Evolutionary conservation across 2,797 vertebrate species (phyloP).

Genomic region (Enteromius paludinosus): DNA sequence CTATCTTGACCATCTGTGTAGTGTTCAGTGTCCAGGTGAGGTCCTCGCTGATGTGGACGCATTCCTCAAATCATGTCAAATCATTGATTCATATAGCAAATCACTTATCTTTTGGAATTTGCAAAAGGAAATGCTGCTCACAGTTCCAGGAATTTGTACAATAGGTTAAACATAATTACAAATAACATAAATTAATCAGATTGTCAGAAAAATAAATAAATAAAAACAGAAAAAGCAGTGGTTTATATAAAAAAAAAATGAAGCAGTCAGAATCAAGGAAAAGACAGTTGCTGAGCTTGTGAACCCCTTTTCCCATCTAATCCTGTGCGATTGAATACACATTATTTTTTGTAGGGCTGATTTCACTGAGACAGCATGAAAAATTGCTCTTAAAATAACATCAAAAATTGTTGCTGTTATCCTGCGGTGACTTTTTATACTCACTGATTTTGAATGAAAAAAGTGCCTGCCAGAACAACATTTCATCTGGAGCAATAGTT

Average conservation of each 20-base stretch:
- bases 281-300: background rate
- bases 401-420: background rate
- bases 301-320: background rate
- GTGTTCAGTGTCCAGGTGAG: too few relatives aligned
- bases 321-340: background rate
- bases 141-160: background rate
- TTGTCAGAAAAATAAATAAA: too few relatives aligned
- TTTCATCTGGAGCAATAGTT: conserved; percentile 8
- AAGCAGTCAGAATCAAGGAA: background rate
- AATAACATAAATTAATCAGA: background rate
- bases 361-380: background rate
- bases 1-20: too few relatives aligned
- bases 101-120: background rate
- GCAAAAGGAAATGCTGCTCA: too few relatives aligned
- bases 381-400: conserved; percentile 7
- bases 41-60: too few relatives aligned
- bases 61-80: background rate
- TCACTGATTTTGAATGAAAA: conserved; percentile 10
- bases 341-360: background rate
- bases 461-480: background rate
- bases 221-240: too few relatives aligned
- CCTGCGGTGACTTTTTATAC: conserved; percentile 2
- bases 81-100: background rate
- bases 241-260: too few relatives aligned
- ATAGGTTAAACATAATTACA: background rate